These are phyloP conservation scores for Lepisosteus osseus DNA, from an alignment of 2,113 vertebrate genomes.

Conservation along the genomic window DNA sequence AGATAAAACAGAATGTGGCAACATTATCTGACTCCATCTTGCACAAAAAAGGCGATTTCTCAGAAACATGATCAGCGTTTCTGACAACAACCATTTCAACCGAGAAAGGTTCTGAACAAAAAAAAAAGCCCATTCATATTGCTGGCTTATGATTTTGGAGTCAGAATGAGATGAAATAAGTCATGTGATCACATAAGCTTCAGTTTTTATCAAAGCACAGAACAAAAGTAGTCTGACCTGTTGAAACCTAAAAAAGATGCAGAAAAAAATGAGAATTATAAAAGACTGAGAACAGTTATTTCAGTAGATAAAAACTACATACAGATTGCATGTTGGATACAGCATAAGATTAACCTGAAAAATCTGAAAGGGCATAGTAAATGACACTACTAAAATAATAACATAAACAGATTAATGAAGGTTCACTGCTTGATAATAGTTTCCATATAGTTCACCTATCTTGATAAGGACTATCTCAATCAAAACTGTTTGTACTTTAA, in stretches of 20 bases:
- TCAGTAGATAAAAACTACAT: too few species aligned
- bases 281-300: too few species aligned
- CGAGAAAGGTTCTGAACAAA: constrained; percentile 57
- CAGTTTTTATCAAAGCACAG: background rate
- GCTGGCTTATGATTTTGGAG: constrained; percentile 52
- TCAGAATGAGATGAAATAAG: constrained; percentile 63
- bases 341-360: too few species aligned
- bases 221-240: background rate
- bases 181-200: constrained; percentile 30
- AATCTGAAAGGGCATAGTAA: too few species aligned
- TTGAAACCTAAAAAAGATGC: background rate
- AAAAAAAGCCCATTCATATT: constrained; percentile 60
- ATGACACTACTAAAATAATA: too few species aligned
- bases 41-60: constrained; percentile 70
- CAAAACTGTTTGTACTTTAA: too few species aligned
- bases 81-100: constrained; percentile 67
- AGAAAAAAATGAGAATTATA: background rate
- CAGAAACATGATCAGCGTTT: constrained; percentile 71
- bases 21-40: constrained; percentile 70
- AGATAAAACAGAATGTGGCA: constrained; percentile 73
- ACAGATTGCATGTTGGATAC: too few species aligned
- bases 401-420: too few species aligned
- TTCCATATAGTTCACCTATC: too few species aligned
- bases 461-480: too few species aligned
- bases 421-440: too few species aligned